Conservation (phyloP, 2,797 vertebrate species). For the Lagodon rhomboides region DNA sequence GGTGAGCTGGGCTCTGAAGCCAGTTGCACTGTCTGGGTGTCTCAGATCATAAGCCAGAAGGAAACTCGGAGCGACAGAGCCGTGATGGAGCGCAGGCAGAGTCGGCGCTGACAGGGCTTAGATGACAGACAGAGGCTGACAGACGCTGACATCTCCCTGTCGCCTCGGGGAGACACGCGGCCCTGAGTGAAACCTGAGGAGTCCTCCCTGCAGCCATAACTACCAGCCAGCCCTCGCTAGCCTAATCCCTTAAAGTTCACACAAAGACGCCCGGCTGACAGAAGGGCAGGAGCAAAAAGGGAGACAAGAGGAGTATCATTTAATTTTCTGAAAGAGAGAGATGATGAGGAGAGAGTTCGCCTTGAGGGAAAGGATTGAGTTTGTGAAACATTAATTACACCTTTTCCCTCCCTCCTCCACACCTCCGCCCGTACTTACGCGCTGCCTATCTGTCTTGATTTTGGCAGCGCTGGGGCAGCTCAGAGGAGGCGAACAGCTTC, state of each 20-base stretch:
- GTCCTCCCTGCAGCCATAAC: constrained; percentile 78
- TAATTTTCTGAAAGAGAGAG: constrained; percentile 73
- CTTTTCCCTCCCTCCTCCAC: constrained; percentile 38
- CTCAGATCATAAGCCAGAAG: constrained; percentile 79
- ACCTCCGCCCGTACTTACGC: constrained; percentile 35
- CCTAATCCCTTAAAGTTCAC: constrained; percentile 81
- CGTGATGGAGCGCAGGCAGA: constrained; percentile 77
- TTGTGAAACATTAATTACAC: constrained; percentile 84
- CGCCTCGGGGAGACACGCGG: constrained; percentile 79
- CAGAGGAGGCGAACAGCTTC: constrained; percentile 62
- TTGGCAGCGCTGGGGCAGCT: constrained; percentile 45
- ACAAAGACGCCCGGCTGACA: constrained; percentile 77
- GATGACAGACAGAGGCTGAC: constrained; percentile 86
- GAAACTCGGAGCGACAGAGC: constrained; percentile 79
- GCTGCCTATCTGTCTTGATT: constrained; percentile 61
- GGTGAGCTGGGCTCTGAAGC: constrained; percentile 45
- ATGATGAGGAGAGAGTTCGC: constrained; percentile 67
- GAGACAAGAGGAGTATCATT: constrained; percentile 76
- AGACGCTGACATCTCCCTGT: constrained; percentile 85
- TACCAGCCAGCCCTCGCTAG: constrained; percentile 67
- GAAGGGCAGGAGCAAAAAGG: constrained; percentile 73
- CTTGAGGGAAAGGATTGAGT: constrained; percentile 74
- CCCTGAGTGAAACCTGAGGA: constrained; percentile 84
- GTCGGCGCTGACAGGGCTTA: constrained; percentile 72
- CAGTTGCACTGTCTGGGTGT: constrained; percentile 71